Conservation (phyloP, 2,113 vertebrate genomes). For the Scophthalmus maximus region DNA sequence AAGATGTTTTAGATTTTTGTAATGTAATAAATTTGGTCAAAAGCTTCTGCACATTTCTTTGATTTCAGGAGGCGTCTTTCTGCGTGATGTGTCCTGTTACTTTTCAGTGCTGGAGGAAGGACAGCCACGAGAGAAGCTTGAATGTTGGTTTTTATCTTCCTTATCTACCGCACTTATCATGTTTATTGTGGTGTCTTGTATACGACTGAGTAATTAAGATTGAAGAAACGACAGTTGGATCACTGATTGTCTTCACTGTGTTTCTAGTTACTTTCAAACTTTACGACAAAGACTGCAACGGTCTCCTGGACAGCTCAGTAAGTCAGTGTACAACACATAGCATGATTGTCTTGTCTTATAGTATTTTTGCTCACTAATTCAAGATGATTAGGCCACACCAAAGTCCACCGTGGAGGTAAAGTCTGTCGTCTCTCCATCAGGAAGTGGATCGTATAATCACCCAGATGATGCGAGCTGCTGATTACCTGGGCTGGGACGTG, state of each 20-base stretch:
- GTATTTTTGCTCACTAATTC: not conserved
- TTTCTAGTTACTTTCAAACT: constrained; percentile 91
- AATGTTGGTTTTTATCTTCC: constrained; percentile 83
- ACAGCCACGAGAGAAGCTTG: constrained; percentile 90
- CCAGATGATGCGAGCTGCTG: constrained; percentile 95
- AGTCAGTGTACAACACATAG: constrained; percentile 62
- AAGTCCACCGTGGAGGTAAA: not conserved
- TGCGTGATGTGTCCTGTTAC: constrained; percentile 93
- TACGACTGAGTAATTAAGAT: not conserved
- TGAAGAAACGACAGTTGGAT: not conserved
- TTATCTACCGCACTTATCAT: not conserved
- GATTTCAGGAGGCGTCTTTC: constrained; percentile 81
- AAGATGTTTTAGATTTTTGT: not conserved
- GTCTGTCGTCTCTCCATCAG: constrained; percentile 70
- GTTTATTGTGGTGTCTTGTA: constrained; percentile 1
- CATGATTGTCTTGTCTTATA: not conserved
- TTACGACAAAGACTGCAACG: constrained; percentile 92
- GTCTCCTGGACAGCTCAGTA: constrained; percentile 92
- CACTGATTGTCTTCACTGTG: constrained; percentile 17
- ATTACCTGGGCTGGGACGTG: constrained; percentile 94
- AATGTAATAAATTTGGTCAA: constrained; percentile 10
- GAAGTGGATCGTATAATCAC: constrained; percentile 93
- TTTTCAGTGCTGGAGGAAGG: constrained; percentile 93
- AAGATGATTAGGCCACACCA: not conserved
- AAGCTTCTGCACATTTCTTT: not conserved